phyloP scores from a whole-genome alignment of 2,113 vertebrate genomes.

The Rhagologus leucostigma region DNA sequence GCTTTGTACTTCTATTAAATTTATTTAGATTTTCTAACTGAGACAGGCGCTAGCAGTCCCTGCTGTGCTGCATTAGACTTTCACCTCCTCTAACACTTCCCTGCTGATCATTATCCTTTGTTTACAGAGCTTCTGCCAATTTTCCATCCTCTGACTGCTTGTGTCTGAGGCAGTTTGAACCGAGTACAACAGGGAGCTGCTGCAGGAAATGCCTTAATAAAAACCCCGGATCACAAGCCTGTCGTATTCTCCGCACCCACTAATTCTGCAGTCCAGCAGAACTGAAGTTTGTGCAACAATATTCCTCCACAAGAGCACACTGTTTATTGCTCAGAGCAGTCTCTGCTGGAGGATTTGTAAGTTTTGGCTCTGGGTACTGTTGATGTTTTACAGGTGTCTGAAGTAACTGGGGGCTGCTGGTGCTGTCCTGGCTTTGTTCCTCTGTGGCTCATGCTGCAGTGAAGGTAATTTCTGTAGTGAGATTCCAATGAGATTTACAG shows the following conservation, averaged over 20 bases:
- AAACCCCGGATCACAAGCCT: neutral
- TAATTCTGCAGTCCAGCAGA: neutral
- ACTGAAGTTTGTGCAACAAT: neutral
- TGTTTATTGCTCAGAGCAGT: neutral
- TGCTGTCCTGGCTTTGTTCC: neutral
- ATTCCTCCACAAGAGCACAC: neutral
- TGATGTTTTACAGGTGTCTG: neutral
- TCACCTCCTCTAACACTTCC: neutral
- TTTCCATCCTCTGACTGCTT: neutral
- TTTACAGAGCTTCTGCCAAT: neutral
- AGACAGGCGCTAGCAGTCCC: neutral
- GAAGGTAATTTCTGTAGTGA: neutral
- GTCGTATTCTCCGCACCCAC: rapidly evolving
- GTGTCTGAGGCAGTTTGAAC: neutral
- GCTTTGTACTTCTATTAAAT: neutral
- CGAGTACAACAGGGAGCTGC: neutral
- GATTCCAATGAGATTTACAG: neutral
- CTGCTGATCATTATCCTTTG: neutral
- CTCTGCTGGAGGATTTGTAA: neutral
- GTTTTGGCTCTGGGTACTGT: neutral
- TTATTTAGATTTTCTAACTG: neutral
- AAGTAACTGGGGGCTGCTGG: neutral
- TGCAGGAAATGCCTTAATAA: neutral
- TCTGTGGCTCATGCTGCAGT: neutral
- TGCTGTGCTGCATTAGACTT: neutral